These are phyloP conservation scores for Anseranas semipalmata DNA, from an alignment of 2,113 vertebrate species.

Conservation along the genomic window DNA sequence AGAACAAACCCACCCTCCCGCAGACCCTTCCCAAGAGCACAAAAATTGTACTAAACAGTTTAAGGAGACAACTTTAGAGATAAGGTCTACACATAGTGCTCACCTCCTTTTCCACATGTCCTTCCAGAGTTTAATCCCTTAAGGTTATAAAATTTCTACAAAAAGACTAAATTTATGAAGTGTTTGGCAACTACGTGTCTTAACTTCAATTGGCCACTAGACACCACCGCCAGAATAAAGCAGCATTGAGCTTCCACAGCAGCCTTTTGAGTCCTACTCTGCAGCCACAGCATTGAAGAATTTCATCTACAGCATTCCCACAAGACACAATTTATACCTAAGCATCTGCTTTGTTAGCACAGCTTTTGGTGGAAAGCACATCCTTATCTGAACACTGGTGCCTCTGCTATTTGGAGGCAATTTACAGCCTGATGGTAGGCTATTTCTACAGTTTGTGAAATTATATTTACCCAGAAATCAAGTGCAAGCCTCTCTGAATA, in stretches of 20 bases:
- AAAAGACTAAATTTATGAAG: background rate
- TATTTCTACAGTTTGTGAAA: background rate
- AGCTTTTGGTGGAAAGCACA: background rate
- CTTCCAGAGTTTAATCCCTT: background rate
- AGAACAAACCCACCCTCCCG: background rate
- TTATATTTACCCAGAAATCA: slow-evolving; percentile 6
- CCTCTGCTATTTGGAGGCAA: background rate
- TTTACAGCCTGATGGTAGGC: background rate
- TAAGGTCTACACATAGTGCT: background rate
- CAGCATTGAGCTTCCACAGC: background rate
- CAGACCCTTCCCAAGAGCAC: fast-evolving
- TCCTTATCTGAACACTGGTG: background rate
- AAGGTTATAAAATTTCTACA: background rate
- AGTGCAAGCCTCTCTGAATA: background rate
- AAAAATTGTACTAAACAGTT: background rate
- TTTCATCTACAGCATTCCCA: background rate
- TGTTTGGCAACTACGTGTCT: background rate
- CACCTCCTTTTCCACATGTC: background rate
- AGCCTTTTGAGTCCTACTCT: background rate
- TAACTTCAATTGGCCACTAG: background rate
- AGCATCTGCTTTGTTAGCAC: slow-evolving; percentile 9
- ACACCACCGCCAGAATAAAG: background rate
- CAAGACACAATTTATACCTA: background rate
- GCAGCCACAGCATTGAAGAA: background rate
- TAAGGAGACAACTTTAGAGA: background rate